phyloP scores from a whole-genome alignment of 2,888 invertebrate genomes.

The Acanthosepion esculentum region DNA sequence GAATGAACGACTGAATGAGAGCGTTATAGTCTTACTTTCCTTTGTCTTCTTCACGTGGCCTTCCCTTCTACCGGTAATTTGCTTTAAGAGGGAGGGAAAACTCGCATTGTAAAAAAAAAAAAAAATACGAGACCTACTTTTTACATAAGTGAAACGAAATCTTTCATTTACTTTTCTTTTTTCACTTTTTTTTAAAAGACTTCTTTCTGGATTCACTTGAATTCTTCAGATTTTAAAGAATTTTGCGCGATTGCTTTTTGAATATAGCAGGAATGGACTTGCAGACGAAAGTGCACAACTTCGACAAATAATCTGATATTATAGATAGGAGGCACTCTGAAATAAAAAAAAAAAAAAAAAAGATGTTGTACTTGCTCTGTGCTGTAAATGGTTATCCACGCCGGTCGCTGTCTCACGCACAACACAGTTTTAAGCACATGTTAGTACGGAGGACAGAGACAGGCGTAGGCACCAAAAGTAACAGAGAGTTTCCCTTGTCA shows the following conservation, averaged over 20 bases:
- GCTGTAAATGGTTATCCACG: background rate
- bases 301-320: background rate
- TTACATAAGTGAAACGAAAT: background rate
- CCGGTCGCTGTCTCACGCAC: constrained; percentile 15
- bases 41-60: background rate
- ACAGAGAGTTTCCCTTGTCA: background rate
- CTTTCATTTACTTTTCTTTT: too few relatives aligned
- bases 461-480: background rate
- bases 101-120: background rate
- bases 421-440: constrained; percentile 5
- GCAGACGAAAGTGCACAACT: background rate
- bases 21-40: background rate
- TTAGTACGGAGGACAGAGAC: constrained; percentile 33
- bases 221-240: background rate
- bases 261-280: background rate
- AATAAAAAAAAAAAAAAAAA: background rate
- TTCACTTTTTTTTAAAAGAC: too few relatives aligned
- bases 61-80: background rate
- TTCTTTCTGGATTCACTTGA: too few relatives aligned
- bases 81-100: background rate
- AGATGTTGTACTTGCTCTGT: background rate
- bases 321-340: background rate
- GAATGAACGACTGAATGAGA: background rate
- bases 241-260: background rate
- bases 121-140: background rate